Percentiles rank a stretch among this genome's conserved stretches.
Conservation (phyloP, 2,797 vertebrate genomes). For the Tragelaphus oryx region DNA sequence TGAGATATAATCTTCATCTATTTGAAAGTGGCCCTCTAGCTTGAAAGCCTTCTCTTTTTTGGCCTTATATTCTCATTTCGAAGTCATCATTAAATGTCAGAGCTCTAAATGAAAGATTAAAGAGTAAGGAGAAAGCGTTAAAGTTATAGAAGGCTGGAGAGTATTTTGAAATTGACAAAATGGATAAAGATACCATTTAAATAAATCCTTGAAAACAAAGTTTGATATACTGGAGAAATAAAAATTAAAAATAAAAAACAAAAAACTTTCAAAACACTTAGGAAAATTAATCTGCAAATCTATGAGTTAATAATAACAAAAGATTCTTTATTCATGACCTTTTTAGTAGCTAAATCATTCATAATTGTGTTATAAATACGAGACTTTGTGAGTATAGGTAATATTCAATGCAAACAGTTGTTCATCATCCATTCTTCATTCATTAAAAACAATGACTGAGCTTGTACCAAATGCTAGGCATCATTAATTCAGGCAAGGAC, state of each 20-base stretch:
- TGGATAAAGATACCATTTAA: not conserved
- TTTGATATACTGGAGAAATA: not conserved
- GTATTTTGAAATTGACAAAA: not conserved
- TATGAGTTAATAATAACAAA: not conserved
- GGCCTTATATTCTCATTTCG: not conserved
- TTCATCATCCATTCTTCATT: not conserved
- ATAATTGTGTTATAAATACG: not conserved
- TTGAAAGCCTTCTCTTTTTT: not conserved
- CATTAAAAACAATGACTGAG: not conserved
- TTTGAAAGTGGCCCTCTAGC: not conserved
- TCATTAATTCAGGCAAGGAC: not conserved
- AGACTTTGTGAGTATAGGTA: not conserved
- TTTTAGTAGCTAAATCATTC: not conserved
- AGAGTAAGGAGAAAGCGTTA: not conserved
- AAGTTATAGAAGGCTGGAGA: not conserved
- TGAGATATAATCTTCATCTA: not conserved
- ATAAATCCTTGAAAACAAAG: not conserved
- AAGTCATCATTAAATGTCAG: not conserved
- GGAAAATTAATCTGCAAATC: not conserved
- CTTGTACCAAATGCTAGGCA: not conserved
- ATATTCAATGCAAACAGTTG: not conserved
- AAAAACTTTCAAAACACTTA: not conserved
- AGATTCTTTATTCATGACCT: not conserved
- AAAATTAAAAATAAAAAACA: not conserved
- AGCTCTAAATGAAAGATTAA: not conserved